Evolutionary conservation across 2,888 invertebrate genomes (phyloP), one percentile per base, ranked within the genome.

Genomic region (Anthrax anthrax): DNA sequence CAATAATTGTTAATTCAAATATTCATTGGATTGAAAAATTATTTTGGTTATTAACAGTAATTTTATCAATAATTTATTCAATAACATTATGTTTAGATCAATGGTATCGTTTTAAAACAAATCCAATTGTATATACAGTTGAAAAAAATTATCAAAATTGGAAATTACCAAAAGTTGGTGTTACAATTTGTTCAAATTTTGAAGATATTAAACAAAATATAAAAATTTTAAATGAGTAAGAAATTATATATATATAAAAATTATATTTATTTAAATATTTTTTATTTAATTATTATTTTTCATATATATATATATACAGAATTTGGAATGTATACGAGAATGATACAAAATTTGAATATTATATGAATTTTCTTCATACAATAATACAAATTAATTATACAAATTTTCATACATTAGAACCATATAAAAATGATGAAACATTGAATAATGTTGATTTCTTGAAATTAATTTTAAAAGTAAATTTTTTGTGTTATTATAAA

Each of bases 131-230:
- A 6, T 42, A 29, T 12, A 18, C 29, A 5, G 36, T 42, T 32
- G 34, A 42, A 18, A 32, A 34, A 34, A 42, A 73, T 44, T 60
- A 68, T 48, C 70, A 67, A 39, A 63, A 70, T 17, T 70, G 69
- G 58, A 67, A 67, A 38, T 71, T 75, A 10, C 63, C 70, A 0
- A 70, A 72, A 51, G 69, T 74, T 2, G 62, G 70, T 0, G 56
- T 71, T 1, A 72, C 75, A 1, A 57, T 76, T 44, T 77, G 77
- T 50, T 70, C 74, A 0, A 47, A 57, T 5, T 58, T 57, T 17
- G 63, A 64, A 52, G 51, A 69, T 23, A 54, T 66, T 17, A 51
- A 61, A 2, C 47, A 55, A 3, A 56, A 59, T 18, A 52, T 67
- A 6, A 51, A 60, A 12, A 44, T 60, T 27, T 1, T 40, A n/a